These are phyloP conservation scores for Bambusicola thoracicus DNA, from an alignment of 2,113 vertebrate genomes.

Conservation along the genomic window DNA sequence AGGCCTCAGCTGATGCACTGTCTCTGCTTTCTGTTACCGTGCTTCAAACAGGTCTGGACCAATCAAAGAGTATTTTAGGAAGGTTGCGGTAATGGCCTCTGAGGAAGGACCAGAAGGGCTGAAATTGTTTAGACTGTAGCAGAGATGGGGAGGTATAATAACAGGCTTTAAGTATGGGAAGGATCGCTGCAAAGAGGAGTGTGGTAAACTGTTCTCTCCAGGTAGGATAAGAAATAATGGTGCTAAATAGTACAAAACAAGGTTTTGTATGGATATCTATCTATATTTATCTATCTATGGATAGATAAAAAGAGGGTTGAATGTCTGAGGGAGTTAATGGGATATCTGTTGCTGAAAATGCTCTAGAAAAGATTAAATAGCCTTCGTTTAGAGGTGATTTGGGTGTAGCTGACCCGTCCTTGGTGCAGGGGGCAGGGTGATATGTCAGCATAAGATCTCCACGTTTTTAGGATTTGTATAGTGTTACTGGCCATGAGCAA, in stretches of 20 bases:
- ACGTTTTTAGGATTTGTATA: neutral
- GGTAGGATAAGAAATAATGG: neutral
- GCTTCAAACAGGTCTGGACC: neutral
- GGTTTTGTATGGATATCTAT: neutral
- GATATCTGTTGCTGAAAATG: neutral
- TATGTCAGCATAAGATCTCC: neutral
- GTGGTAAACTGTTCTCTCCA: neutral
- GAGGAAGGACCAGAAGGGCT: neutral
- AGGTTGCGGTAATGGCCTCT: neutral
- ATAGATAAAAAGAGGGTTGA: neutral
- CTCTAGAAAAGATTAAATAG: conserved; percentile 19
- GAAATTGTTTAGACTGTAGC: neutral
- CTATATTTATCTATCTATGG: too few species aligned
- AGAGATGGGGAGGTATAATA: neutral
- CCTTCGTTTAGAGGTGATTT: neutral
- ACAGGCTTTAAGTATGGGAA: neutral
- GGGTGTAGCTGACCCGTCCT: neutral
- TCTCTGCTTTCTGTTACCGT: neutral
- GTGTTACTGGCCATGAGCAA: neutral
- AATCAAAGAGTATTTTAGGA: neutral
- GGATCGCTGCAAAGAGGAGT: neutral
- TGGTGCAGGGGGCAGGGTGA: neutral
- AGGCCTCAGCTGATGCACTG: neutral
- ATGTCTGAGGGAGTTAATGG: neutral
- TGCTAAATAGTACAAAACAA: neutral